phyloP scores from a whole-genome alignment of 1,140 invertebrate genomes.

The Antheraea pernyi region DNA sequence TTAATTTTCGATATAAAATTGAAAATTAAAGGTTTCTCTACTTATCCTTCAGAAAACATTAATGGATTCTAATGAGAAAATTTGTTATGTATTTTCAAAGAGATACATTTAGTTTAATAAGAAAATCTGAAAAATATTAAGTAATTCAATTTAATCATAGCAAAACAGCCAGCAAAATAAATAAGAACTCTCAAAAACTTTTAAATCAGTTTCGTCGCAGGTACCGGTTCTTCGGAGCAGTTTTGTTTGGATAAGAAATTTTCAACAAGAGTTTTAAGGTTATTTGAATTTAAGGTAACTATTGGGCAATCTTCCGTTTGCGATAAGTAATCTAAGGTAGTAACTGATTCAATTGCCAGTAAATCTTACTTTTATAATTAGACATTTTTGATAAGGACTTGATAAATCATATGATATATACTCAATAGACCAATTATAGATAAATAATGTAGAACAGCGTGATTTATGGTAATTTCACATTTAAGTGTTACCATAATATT shows the following conservation, averaged over 20 bases:
- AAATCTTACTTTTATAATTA: constrained; percentile 8
- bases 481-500: too few relatives aligned
- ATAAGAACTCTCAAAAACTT: constrained; percentile 35
- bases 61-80: too few relatives aligned
- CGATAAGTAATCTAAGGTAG: neutral
- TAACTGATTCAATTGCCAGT: constrained; percentile 23
- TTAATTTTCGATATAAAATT: too few relatives aligned
- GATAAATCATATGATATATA: too few relatives aligned
- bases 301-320: neutral
- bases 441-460: too few relatives aligned
- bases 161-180: constrained; percentile 28
- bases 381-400: too few relatives aligned
- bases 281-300: neutral
- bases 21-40: too few relatives aligned
- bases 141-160: neutral
- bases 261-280: constrained; percentile 2
- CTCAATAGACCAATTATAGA: too few relatives aligned
- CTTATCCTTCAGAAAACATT: too few relatives aligned
- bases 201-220: constrained; percentile 34
- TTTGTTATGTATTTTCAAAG: too few relatives aligned
- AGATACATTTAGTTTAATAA: neutral
- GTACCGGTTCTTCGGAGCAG: constrained; percentile 32
- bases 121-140: neutral
- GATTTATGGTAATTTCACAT: too few relatives aligned
- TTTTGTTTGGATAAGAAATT: constrained; percentile 42